Evolutionary conservation across 2,888 invertebrate species (phyloP).

Genomic region (Venustoraphidia nigricollis): DNA sequence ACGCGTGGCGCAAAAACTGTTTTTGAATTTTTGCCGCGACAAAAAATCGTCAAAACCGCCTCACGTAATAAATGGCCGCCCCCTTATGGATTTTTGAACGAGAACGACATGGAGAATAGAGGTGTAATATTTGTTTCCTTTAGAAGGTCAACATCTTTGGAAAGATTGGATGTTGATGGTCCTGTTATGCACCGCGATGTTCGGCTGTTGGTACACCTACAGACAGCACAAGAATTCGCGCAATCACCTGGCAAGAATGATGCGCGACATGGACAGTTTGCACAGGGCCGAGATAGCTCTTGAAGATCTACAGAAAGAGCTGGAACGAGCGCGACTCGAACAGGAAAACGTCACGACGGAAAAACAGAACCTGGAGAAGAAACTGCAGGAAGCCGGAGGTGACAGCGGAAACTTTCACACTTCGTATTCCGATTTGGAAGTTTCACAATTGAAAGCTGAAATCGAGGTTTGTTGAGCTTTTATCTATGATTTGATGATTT

Average conservation of each 20-base stretch:
- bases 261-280: slow-evolving; percentile 84
- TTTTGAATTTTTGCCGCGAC: too few species aligned
- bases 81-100: too few species aligned
- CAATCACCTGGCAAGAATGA: slow-evolving; percentile 77
- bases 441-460: slow-evolving; percentile 67
- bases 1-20: too few species aligned
- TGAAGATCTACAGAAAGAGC: slow-evolving; percentile 68
- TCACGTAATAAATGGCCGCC: too few species aligned
- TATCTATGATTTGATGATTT: background rate
- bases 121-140: slow-evolving; percentile 5
- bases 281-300: slow-evolving; percentile 80
- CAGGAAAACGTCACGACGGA: slow-evolving; percentile 69
- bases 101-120: background rate
- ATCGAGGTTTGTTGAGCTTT: slow-evolving; percentile 43
- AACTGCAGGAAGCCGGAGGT: slow-evolving; percentile 59
- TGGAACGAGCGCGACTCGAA: slow-evolving; percentile 70
- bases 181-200: slow-evolving; percentile 66
- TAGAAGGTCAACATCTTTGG: slow-evolving; percentile 33
- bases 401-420: slow-evolving; percentile 43
- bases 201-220: slow-evolving; percentile 84
- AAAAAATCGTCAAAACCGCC: too few species aligned
- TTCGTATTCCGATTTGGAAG: slow-evolving; percentile 67
- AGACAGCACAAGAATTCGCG: slow-evolving; percentile 81
- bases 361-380: slow-evolving; percentile 67
- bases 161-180: slow-evolving; percentile 83